Percentiles rank a stretch among this genome's conserved stretches.
phyloP scores from a whole-genome alignment of 37 sponge, comb jelly and placozoan species.

The Agelas oroides region DNA sequence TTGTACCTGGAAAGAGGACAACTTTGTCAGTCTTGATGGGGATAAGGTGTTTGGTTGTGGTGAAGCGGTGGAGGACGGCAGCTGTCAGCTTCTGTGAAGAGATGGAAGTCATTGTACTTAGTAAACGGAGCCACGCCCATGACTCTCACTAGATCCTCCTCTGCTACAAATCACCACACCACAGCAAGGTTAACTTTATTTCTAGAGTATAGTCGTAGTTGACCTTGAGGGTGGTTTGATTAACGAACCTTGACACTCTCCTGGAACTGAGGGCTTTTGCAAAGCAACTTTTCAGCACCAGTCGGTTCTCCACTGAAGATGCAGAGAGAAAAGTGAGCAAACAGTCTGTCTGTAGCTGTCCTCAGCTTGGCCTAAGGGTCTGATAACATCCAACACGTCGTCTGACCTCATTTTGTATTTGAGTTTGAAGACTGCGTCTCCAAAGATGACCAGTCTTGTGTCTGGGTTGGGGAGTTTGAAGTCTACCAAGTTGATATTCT shows the following conservation, averaged over 20 bases:
- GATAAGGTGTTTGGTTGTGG: background rate
- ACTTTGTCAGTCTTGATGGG: slow-evolving; percentile 30
- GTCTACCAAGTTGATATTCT: background rate
- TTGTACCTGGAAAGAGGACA: slow-evolving; percentile 36
- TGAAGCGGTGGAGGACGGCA: background rate
- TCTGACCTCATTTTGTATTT: slow-evolving; percentile 47
- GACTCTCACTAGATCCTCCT: no score
- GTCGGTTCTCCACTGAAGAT: background rate
- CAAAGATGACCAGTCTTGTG: slow-evolving; percentile 64
- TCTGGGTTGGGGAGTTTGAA: slow-evolving; percentile 57
- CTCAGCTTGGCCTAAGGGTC: no score
- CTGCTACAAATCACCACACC: no score
- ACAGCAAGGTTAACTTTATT: no score
- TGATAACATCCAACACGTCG: no score
- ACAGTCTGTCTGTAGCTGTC: no score
- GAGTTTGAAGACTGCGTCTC: slow-evolving; percentile 62
- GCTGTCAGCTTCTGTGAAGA: slow-evolving; percentile 22
- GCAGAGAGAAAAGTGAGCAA: no score
- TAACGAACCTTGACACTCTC: slow-evolving; percentile 14
- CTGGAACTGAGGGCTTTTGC: background rate
- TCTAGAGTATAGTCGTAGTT: no score
- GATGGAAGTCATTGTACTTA: background rate
- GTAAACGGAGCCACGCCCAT: no score
- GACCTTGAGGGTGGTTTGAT: no score
- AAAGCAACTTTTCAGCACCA: background rate